Percentiles rank a stretch among this genome's conserved stretches.
phyloP scores from a whole-genome alignment of 2,797 vertebrate species.

The Toxotes lorentzi region DNA sequence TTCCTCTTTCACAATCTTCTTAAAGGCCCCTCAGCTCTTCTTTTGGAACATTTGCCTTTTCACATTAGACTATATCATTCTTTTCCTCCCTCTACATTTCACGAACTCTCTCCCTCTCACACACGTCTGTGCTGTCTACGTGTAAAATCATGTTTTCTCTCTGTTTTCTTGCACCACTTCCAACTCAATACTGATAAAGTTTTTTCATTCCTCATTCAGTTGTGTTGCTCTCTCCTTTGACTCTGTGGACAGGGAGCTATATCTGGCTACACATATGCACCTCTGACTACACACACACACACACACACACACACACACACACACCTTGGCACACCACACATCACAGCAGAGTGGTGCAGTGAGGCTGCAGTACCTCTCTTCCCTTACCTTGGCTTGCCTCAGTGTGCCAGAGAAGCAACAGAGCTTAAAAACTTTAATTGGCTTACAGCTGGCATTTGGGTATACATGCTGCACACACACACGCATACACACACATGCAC shows the following conservation, averaged over 20 bases:
- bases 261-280: slow-evolving; percentile 29
- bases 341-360: slow-evolving; percentile 73
- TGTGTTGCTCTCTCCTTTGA: slow-evolving; percentile 17
- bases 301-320: slow-evolving; percentile 15
- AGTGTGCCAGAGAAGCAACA: slow-evolving; percentile 60
- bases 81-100: not conserved
- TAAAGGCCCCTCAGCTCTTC: not conserved
- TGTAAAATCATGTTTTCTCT: not conserved
- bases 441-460: slow-evolving; percentile 40
- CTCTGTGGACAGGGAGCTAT: not conserved
- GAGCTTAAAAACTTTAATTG: slow-evolving; percentile 68
- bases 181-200: not conserved
- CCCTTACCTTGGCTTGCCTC: slow-evolving; percentile 40
- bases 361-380: slow-evolving; percentile 66
- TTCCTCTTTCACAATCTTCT: not conserved
- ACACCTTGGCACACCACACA: slow-evolving; percentile 54
- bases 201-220: not conserved
- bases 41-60: not conserved
- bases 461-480: not conserved
- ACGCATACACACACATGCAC: not conserved
- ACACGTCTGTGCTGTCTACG: not conserved
- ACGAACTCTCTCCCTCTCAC: not conserved
- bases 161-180: not conserved
- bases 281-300: slow-evolving; percentile 18
- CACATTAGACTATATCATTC: not conserved